These are phyloP conservation scores for Oasisia sp. DNA, from an alignment of 2,888 invertebrate species.

Conservation along the genomic window DNA sequence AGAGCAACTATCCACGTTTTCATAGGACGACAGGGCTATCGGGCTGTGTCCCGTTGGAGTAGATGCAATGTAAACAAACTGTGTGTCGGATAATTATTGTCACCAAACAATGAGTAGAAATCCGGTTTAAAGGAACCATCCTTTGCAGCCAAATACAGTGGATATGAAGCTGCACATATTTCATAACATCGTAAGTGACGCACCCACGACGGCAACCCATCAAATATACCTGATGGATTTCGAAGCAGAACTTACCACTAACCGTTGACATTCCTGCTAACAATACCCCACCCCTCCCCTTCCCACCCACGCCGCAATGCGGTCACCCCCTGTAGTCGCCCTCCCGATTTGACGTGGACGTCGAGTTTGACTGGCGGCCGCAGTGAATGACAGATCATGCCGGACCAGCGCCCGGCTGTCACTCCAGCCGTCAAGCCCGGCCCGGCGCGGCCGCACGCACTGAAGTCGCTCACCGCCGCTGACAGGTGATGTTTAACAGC, in stretches of 20 bases:
- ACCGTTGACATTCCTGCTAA: background rate
- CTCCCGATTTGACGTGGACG: background rate
- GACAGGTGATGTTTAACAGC: slow-evolving; percentile 26
- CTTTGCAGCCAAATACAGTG: background rate
- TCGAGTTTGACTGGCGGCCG: background rate
- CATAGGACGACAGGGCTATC: no score
- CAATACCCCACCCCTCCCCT: background rate
- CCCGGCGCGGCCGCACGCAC: background rate
- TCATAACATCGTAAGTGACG: background rate
- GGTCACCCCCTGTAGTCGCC: background rate
- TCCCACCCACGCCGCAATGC: background rate
- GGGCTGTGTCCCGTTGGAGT: no score
- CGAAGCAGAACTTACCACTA: background rate
- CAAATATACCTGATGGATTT: background rate
- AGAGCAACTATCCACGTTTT: no score
- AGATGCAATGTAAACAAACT: no score
- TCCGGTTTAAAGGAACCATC: no score
- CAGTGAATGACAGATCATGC: background rate
- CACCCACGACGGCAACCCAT: background rate
- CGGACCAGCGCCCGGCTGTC: background rate
- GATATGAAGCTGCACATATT: background rate
- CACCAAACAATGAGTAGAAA: no score
- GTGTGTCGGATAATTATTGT: no score
- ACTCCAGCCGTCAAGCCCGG: background rate
- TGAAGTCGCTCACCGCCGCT: background rate